Evolutionary conservation across 2,797 vertebrate genomes (phyloP), one percentile per base, ranked within the genome.

Genomic region (Chrysocyon brachyurus): DNA sequence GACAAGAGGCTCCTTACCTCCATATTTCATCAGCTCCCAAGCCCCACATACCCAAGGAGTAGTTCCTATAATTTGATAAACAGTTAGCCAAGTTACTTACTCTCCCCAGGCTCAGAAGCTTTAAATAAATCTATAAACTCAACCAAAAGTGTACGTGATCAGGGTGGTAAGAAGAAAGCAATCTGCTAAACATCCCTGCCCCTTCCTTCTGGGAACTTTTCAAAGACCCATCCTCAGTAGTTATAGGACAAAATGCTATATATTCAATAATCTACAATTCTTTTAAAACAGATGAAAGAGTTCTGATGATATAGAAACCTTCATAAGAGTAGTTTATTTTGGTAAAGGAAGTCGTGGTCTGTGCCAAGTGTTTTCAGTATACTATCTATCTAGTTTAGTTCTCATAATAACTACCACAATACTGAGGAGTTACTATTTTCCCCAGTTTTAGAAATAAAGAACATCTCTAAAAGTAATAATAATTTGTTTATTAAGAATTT

Each of bases 221-320:
- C 17, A 52, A 84, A 87, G 87, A 87, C 17, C 59, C 70, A 24
- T 33, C 24, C 22, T 73, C 36, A 7, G 78, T 73, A 92, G 21
- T 77, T 57, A 77, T 4, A 94, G 19, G 12, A 36, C 11, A 79
- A 78, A 28, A 22, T 70, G 40, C 33, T 36, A 0, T 73, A 17
- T 90, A 26, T 91, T 96, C 79, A 91, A 33, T 88, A 7, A 12
- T 87, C 75, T 70, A 40, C 3, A 33, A 11, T 54, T 33, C 57
- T 88, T 88, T 93, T 66, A 56, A 94, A 78, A 70, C 15, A 79
- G 11, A 73, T 79, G 10, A 92, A 96, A 82, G 33, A 24, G 22
- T 66, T 59, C 81, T 56, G 11, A 59, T 36, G 59, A 73, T 78
- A 85, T 6, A 46, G 63, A 78, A 85, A 64, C 12, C 56, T 59